These are phyloP conservation scores for Platycheirus rosarum DNA, from an alignment of 2,888 invertebrate genomes.

Conservation along the genomic window DNA sequence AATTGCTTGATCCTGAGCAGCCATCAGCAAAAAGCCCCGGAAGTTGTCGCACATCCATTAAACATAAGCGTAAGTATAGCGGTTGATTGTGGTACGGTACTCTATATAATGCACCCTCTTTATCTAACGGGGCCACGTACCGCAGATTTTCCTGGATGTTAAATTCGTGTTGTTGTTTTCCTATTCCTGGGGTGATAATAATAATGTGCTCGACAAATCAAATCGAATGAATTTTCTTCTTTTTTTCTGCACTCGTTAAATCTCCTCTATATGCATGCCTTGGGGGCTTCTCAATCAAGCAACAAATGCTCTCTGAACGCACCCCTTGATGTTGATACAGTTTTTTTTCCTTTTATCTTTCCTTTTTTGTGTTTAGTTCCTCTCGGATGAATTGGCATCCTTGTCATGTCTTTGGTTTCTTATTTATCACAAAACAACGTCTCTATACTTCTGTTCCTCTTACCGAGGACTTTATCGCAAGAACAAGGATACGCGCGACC, in stretches of 20 bases:
- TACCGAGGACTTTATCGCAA: conserved; percentile 59
- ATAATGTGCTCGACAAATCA: conserved; percentile 77
- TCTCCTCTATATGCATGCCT: conserved; percentile 21
- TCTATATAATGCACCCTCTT: conserved; percentile 9
- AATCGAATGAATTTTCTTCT: conserved; percentile 74
- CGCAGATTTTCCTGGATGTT: conserved; percentile 41
- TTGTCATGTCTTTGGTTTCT: conserved; percentile 12
- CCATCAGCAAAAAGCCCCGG: conserved; percentile 37
- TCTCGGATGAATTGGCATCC: conserved; percentile 60
- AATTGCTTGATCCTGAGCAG: conserved; percentile 55
- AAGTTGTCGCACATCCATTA: conserved; percentile 74
- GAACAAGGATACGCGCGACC: conserved; percentile 29
- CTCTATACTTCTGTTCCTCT: background rate
- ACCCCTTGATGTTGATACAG: conserved; percentile 20
- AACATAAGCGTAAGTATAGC: conserved; percentile 43
- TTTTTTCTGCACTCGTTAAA: conserved; percentile 5
- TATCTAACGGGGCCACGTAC: conserved; percentile 44
- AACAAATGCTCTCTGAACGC: conserved; percentile 31
- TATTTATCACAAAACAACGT: conserved; percentile 25
- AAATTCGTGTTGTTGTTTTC: conserved; percentile 8
- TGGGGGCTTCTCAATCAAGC: conserved; percentile 62
- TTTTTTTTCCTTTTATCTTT: conserved; percentile 18
- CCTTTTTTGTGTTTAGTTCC: conserved; percentile 48
- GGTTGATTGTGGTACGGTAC: conserved; percentile 8
- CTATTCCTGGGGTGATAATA: conserved; percentile 64